Evolutionary conservation across 2,888 invertebrate genomes (phyloP).

Genomic region (Trichogramma evanescens): DNA sequence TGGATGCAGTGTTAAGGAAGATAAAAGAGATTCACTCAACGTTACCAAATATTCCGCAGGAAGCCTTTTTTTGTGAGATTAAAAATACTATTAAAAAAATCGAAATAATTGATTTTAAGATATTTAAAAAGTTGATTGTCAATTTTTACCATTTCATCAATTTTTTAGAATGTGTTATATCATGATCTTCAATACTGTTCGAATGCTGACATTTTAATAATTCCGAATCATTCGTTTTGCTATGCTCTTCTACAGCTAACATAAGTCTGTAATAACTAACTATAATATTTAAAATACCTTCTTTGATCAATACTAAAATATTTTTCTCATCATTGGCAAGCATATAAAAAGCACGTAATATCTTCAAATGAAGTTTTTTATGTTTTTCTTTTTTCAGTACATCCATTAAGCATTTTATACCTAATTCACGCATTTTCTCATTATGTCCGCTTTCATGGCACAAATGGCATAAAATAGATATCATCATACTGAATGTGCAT

Average conservation of each 20-base stretch:
- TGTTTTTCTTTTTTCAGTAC: conserved; percentile 35
- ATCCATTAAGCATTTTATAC: conserved; percentile 43
- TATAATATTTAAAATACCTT: conserved; percentile 46
- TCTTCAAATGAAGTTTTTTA: conserved; percentile 33
- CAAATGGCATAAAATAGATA: conserved; percentile 55
- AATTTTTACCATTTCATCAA: conserved; percentile 3
- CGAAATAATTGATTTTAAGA: neutral
- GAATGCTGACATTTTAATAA: conserved; percentile 27
- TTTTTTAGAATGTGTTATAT: conserved; percentile 29
- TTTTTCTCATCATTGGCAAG: conserved; percentile 61
- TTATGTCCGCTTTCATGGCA: conserved; percentile 61
- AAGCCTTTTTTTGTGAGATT: conserved; percentile 31
- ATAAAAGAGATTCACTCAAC: conserved; percentile 52
- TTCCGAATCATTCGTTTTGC: conserved; percentile 5
- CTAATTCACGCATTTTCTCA: conserved; percentile 49
- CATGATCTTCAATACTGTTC: neutral
- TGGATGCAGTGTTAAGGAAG: conserved; percentile 41
- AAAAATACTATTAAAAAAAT: neutral
- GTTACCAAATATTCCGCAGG: conserved; percentile 41
- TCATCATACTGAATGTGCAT: conserved; percentile 49
- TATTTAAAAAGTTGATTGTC: conserved; percentile 24
- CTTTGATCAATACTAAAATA: conserved; percentile 46
- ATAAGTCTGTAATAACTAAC: conserved; percentile 40
- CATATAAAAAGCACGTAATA: conserved; percentile 53
- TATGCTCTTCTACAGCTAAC: conserved; percentile 14